Conservation (phyloP, 2,888 invertebrate genomes). For the Drosophila colorata region DNA sequence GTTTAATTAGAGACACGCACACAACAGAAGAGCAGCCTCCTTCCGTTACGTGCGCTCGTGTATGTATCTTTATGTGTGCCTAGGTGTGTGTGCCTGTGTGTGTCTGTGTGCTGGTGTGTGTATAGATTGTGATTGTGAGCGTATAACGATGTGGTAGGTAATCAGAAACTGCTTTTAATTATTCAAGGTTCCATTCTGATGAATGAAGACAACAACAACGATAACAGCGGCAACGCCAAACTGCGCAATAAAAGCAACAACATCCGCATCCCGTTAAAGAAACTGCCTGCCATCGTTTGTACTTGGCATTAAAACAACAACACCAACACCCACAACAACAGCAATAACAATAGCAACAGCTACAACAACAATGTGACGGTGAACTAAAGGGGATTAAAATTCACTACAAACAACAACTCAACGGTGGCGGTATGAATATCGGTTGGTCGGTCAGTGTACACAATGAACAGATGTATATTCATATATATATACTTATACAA, state of each 20-base stretch:
- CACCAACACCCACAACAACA: conserved; percentile 20
- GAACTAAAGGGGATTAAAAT: conserved; percentile 64
- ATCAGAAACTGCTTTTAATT: conserved; percentile 85
- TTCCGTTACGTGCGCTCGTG: conserved; percentile 67
- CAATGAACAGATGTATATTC: background rate
- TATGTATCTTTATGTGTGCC: conserved; percentile 33
- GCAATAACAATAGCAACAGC: conserved; percentile 22
- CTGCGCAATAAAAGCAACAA: conserved; percentile 68
- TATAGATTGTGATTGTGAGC: conserved; percentile 70
- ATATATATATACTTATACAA: conserved; percentile 6
- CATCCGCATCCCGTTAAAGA: conserved; percentile 62
- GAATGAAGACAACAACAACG: conserved; percentile 82
- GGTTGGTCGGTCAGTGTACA: conserved; percentile 24
- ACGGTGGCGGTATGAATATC: conserved; percentile 32
- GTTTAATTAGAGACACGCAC: conserved; percentile 80
- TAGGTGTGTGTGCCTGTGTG: conserved; percentile 6
- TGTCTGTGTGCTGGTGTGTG: conserved; percentile 30
- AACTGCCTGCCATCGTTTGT: conserved; percentile 64
- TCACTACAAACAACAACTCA: conserved; percentile 64
- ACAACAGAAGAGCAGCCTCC: conserved; percentile 66
- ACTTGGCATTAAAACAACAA: conserved; percentile 66
- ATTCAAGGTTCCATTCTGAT: conserved; percentile 85
- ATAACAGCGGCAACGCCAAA: conserved; percentile 65
- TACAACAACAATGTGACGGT: conserved; percentile 36
- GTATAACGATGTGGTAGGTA: conserved; percentile 83